These are phyloP conservation scores for Sminthurinus aureus DNA, from an alignment of 2,888 invertebrate species.

Conservation along the genomic window DNA sequence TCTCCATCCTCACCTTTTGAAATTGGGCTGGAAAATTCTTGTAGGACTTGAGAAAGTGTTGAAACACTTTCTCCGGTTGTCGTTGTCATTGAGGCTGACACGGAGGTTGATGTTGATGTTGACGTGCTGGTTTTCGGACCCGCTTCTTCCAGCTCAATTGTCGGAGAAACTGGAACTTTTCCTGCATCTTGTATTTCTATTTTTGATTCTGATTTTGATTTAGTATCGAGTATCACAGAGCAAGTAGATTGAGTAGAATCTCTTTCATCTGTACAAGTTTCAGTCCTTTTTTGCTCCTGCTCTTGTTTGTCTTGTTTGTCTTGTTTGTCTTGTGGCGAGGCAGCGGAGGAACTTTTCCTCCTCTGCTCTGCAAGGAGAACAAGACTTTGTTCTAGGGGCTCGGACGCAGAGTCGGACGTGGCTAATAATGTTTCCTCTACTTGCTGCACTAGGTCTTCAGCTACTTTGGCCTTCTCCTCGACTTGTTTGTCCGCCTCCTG, in stretches of 20 bases:
- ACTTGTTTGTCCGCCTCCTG: conserved; percentile 36
- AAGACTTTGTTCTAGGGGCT: no score
- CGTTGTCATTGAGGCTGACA: not conserved
- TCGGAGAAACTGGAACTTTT: no score
- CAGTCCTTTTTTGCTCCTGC: not conserved
- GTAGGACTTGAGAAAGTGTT: no score
- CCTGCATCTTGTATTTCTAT: no score
- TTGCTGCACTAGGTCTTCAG: conserved; percentile 42
- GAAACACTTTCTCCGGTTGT: not conserved
- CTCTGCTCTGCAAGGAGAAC: not conserved
- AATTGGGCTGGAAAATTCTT: no score
- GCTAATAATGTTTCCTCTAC: conserved; percentile 37
- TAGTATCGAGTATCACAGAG: not conserved
- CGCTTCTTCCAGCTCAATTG: no score
- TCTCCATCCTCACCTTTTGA: not conserved
- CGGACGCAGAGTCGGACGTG: not conserved
- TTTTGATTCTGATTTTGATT: no score
- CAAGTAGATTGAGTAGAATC: not conserved
- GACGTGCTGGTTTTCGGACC: no score
- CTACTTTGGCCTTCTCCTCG: conserved; percentile 43
- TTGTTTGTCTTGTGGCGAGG: not conserved
- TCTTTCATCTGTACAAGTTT: not conserved
- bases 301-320: not conserved
- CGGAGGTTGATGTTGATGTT: not conserved
- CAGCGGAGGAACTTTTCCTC: not conserved